Conservation (phyloP, 2,113 vertebrate genomes). For the Halichoeres trimaculatus region DNA sequence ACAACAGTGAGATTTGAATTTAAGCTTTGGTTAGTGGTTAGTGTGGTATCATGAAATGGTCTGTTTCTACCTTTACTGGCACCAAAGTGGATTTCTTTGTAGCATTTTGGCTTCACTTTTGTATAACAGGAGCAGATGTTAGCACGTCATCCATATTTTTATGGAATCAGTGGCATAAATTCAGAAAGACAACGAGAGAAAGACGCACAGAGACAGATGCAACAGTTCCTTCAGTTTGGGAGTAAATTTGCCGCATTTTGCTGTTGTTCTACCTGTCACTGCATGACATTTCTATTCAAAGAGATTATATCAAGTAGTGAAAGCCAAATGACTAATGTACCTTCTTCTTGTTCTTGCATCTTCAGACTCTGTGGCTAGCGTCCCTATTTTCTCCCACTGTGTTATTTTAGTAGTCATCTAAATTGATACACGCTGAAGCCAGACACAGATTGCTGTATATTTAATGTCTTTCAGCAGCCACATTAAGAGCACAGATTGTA, state of each 20-base stretch:
- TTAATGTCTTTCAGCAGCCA: constrained; percentile 76
- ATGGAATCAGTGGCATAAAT: neutral
- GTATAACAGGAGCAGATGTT: too few species aligned
- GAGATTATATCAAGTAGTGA: constrained; percentile 68
- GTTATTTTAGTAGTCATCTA: constrained; percentile 71
- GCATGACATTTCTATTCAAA: constrained; percentile 68
- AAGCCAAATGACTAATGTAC: constrained; percentile 73
- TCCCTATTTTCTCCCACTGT: constrained; percentile 33
- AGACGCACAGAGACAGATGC: neutral
- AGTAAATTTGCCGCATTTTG: constrained; percentile 60
- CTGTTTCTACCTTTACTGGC: too few species aligned
- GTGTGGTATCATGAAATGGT: too few species aligned
- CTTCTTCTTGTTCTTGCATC: constrained; percentile 19
- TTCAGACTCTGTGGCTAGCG: constrained; percentile 31
- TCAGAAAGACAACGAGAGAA: neutral
- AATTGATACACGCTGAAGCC: constrained; percentile 74
- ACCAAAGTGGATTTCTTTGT: too few species aligned
- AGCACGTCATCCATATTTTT: too few species aligned
- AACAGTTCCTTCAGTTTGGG: constrained; percentile 54
- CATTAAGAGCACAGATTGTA: constrained; percentile 71
- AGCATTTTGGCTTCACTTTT: too few species aligned
- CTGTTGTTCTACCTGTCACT: constrained; percentile 71
- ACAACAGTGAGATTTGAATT: too few species aligned
- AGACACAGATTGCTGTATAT: constrained; percentile 75
- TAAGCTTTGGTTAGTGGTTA: too few species aligned